Conservation (phyloP, 2,888 invertebrate genomes). For the Pinctada fucata region DNA sequence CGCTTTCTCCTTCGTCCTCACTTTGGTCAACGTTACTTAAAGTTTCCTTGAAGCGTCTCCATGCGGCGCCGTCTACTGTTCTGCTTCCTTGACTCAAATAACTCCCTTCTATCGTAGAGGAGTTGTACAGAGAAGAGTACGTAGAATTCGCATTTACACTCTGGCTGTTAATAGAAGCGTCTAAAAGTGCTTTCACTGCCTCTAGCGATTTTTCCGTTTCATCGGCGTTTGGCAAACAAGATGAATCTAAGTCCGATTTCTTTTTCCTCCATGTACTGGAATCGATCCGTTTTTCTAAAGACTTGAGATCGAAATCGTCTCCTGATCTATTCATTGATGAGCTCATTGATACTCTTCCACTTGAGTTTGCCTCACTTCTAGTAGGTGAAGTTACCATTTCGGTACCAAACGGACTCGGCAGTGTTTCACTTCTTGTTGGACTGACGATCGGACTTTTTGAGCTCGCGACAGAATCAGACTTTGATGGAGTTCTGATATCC, state of each 20-base stretch:
- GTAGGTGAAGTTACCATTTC: neutral
- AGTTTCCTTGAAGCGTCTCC: constrained; percentile 36
- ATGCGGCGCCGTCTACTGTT: constrained; percentile 27
- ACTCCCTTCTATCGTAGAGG: constrained; percentile 29
- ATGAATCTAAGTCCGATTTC: constrained; percentile 55
- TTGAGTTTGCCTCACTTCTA: constrained; percentile 16
- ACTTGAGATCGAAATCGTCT: constrained; percentile 35
- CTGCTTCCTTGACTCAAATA: constrained; percentile 31
- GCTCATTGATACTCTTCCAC: neutral
- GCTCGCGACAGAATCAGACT: neutral
- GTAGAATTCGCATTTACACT: constrained; percentile 21
- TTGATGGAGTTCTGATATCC: neutral
- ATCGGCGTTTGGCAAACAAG: constrained; percentile 68
- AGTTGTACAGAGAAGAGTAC: constrained; percentile 6
- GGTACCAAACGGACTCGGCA: neutral
- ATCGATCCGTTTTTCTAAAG: constrained; percentile 44
- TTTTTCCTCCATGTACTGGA: constrained; percentile 69
- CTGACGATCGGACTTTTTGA: constrained; percentile 1
- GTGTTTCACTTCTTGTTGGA: constrained; percentile 4
- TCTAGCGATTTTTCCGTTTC: constrained; percentile 63
- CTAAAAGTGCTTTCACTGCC: constrained; percentile 35
- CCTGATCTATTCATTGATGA: constrained; percentile 19
- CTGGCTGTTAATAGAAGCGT: constrained; percentile 32
- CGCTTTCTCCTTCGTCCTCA: constrained; percentile 36
- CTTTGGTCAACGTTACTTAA: constrained; percentile 34